Base-by-base conservation (phyloP, 1,140 invertebrate species). In the Drosophila kohkoa region DNA sequence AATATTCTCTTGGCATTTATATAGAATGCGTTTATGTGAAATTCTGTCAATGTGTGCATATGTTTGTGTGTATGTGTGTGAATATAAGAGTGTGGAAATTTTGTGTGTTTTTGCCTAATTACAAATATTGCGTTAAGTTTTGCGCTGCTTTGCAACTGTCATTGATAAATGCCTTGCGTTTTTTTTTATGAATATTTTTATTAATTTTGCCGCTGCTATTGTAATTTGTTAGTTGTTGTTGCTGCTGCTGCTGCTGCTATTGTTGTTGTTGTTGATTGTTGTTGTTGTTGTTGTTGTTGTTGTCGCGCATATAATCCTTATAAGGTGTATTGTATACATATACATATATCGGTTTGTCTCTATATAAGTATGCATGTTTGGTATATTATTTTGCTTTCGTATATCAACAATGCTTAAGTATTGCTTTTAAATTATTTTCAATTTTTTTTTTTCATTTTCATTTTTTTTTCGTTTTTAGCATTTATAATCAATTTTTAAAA, bases 331-430 rank as follows among this genome's bases (percentile, higher is more conserved):
- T 35, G 38, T 38, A 48, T 51, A 58, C 38, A 45, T 63, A 54
- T 46, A 58, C 30, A 74, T 68, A 59, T 70, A 55, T 68, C 63
- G 58, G 65, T 48, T 62, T 57, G 54, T 70, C 43, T 81, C 69
- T 77, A 38, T 75, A 64, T 59, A 60, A 49, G 41, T 80, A 30
- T 41, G 43, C 35, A 65, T 75, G 58, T 64, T 57, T 41, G 20
- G 45, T 75, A 75, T 77, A 63, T 63, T 72, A 65, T 66, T 69
- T 49, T 65, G 59, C 60, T 69, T 77, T 62, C 55, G 74, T 87
- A 71, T 87, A 79, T 75, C 60, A 83, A 73, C 66, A 73, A 89
- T 75, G 43, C 74, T 81, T 69, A 69, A 28, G 45, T 80, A 25
- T 77, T 58, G 59, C 60, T 51, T 75, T 75, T 48, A 75, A 52